These are phyloP conservation scores for Rhinoraja longicauda DNA, from an alignment of 2,797 vertebrate genomes.

Conservation along the genomic window DNA sequence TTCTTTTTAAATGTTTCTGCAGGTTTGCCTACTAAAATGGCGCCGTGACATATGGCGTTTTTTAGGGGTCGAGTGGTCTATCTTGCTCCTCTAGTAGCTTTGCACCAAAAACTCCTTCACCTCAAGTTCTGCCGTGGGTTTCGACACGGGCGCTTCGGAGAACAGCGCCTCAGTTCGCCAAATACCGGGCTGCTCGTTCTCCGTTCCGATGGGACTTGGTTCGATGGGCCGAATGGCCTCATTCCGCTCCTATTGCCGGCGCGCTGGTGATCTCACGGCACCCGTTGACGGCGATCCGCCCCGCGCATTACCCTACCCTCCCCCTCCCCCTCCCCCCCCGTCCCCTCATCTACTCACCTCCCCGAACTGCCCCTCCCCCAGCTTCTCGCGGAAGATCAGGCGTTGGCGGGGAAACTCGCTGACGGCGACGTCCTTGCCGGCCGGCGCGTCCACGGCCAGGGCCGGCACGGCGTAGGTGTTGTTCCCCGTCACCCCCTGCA, in stretches of 20 bases:
- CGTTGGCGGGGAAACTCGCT: constrained; percentile 74
- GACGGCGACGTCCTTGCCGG: constrained; percentile 55
- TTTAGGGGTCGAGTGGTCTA: too few relatives aligned
- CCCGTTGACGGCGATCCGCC: too few relatives aligned
- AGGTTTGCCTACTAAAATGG: too few relatives aligned
- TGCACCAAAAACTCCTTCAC: constrained; percentile 23
- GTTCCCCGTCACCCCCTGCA: constrained; percentile 86
- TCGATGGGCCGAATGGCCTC: too few relatives aligned
- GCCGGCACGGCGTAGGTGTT: constrained; percentile 85
- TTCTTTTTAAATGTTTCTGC: too few relatives aligned
- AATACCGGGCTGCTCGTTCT: not conserved
- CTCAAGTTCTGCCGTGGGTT: not conserved
- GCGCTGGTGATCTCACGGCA: too few relatives aligned
- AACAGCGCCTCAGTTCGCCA: constrained; percentile 21
- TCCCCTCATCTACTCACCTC: constrained; percentile 61
- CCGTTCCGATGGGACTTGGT: too few relatives aligned
- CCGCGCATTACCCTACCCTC: too few relatives aligned
- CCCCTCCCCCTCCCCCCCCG: too few relatives aligned
- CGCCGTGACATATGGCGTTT: too few relatives aligned
- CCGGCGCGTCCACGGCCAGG: constrained; percentile 57
- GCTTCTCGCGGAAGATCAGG: constrained; percentile 85
- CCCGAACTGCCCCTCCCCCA: constrained; percentile 91
- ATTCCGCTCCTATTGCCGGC: too few relatives aligned
- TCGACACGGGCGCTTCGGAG: not conserved
- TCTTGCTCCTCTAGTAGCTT: too few relatives aligned